Base-by-base conservation (phyloP, 2,888 invertebrate genomes). In the Cantharis flavilabris region DNA sequence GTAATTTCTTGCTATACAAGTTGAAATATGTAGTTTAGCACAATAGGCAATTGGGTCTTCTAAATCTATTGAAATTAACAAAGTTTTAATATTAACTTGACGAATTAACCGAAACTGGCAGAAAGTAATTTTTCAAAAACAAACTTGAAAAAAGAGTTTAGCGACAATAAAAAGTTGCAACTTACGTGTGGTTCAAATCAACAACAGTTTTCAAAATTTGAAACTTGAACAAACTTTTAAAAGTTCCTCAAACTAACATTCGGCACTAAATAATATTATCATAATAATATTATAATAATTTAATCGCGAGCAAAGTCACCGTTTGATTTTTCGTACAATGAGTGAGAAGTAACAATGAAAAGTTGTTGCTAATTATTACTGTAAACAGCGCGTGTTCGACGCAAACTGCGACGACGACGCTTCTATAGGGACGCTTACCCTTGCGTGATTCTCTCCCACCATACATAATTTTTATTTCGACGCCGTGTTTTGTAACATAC, bases 361-460 rank as follows among this genome's bases (percentile, higher is more conserved):
- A 70, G 49, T 70, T 65, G 49, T 73, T 16, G 62, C 71, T 65
- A 76, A 72, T 79, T 76, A 64, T 70, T 65, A 76, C 77, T 75
- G 30, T 71, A 76, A 80, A 79, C 72, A 77, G 76, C 81, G 81
- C 82, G 80, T 80, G 81, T 80, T 77, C 79, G 80, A 75, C 80
- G 82, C 79, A 76, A 76, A 82, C 81, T 81, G 80, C 82, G 81
- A 77, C 81, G 81, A 69, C 81, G 81, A 77, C 81, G 81, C 78
- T 79, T 78, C 78, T 77, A 79, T 73, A 80, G 81, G 82, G 82
- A 81, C 81, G 82, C 81, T 80, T 80, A 81, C 82, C 81, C 82
- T 80, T 76, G 73, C 79, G 80, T 80, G 78, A 80, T 78, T 75
- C 77, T 80, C 78, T 71, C 79, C 79, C 80, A 76, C 79, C 79